phyloP scores from a whole-genome alignment of 2,888 invertebrate genomes.

The Exephanes ischioxanthus region DNA sequence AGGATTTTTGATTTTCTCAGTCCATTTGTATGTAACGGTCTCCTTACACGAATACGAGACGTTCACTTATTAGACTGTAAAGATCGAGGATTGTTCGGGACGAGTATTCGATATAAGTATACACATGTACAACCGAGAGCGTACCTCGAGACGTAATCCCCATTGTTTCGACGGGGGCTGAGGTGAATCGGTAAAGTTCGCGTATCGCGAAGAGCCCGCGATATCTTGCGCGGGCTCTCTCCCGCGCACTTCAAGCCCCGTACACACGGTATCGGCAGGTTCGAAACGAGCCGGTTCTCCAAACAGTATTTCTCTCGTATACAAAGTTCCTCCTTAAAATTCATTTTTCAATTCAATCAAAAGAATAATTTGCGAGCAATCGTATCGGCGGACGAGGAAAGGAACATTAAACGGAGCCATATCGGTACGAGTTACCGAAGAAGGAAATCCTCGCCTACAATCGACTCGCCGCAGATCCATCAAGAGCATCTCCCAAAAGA shows the following conservation, averaged over 20 bases:
- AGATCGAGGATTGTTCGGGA: slow-evolving; percentile 27
- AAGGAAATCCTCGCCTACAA: too few relatives aligned
- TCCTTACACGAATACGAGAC: slow-evolving; percentile 1
- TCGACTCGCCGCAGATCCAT: too few relatives aligned
- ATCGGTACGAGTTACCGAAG: too few relatives aligned
- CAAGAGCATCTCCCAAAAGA: too few relatives aligned
- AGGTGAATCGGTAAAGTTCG: slow-evolving; percentile 74
- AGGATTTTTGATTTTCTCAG: slow-evolving; percentile 47
- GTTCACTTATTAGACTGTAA: slow-evolving; percentile 7
- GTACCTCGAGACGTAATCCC: slow-evolving; percentile 75
- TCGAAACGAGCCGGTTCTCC: not conserved
- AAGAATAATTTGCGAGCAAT: too few relatives aligned
- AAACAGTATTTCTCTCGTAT: too few relatives aligned
- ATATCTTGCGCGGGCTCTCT: slow-evolving; percentile 77
- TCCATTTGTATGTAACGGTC: slow-evolving; percentile 5
- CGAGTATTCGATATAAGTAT: slow-evolving; percentile 17
- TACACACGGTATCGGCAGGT: slow-evolving; percentile 70
- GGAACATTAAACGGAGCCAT: too few relatives aligned
- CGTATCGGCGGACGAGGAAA: too few relatives aligned
- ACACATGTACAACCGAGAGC: slow-evolving; percentile 28
- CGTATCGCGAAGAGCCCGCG: slow-evolving; percentile 78
- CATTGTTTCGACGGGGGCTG: slow-evolving; percentile 78
- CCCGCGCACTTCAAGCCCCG: slow-evolving; percentile 74
- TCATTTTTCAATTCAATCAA: too few relatives aligned
- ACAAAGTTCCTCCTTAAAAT: too few relatives aligned